Percentiles rank a stretch among this genome's conserved stretches.
These are phyloP conservation scores for Triplophysa dalaica DNA, from an alignment of 2,113 vertebrate species.

Conservation along the genomic window DNA sequence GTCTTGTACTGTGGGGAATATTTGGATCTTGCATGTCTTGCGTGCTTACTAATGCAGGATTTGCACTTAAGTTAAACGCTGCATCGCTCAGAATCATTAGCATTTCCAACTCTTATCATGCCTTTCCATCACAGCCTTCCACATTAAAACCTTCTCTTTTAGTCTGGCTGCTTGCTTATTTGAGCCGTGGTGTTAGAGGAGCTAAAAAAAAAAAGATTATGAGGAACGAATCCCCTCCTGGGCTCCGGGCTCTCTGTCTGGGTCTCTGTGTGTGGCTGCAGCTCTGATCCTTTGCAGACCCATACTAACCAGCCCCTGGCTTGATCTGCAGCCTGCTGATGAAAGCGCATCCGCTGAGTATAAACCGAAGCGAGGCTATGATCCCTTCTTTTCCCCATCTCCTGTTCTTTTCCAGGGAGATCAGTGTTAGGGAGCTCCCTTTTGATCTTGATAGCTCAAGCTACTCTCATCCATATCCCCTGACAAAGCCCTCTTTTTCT, in stretches of 20 bases:
- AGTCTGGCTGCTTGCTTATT: constrained; percentile 46
- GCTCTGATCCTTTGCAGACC: constrained; percentile 39
- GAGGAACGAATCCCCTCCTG: background rate
- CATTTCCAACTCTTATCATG: constrained; percentile 16
- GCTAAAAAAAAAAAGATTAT: background rate
- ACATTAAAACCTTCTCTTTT: constrained; percentile 46
- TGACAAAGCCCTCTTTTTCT: constrained; percentile 60
- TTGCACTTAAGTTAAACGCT: constrained; percentile 41
- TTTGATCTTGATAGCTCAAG: constrained; percentile 67
- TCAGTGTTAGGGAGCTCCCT: constrained; percentile 63
- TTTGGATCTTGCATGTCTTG: background rate
- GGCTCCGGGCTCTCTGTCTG: constrained; percentile 23
- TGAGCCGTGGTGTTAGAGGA: constrained; percentile 23
- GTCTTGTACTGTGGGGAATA: background rate
- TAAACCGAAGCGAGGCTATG: constrained; percentile 5
- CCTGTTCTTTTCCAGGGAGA: constrained; percentile 56
- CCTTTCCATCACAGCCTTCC: constrained; percentile 22
- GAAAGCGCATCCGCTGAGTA: constrained; percentile 39
- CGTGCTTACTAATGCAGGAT: constrained; percentile 10
- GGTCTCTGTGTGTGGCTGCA: constrained; percentile 22
- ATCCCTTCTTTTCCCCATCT: constrained; percentile 17
- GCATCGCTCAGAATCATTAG: background rate
- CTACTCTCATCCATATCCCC: constrained; percentile 52
- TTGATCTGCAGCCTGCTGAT: constrained; percentile 31
- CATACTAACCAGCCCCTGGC: constrained; percentile 9